These are phyloP conservation scores for Brevimyrus niger DNA, from an alignment of 2,113 vertebrate genomes.

Conservation along the genomic window DNA sequence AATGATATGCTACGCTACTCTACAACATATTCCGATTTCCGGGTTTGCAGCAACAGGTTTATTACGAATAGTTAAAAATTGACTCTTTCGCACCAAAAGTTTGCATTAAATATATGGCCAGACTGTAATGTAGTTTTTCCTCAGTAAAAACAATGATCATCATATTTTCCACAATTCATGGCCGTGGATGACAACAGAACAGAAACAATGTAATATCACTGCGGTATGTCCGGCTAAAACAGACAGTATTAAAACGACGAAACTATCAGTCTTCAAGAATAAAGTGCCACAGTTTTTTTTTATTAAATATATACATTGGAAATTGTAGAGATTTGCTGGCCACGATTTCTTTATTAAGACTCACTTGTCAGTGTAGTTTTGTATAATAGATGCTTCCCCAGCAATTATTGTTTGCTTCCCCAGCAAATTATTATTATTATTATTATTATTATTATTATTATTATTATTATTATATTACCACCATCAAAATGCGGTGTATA, in stretches of 20 bases:
- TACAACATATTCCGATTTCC: constrained; percentile 65
- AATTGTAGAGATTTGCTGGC: constrained; percentile 43
- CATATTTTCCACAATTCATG: constrained; percentile 28
- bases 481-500: not conserved
- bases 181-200: constrained; percentile 33
- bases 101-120: constrained; percentile 37
- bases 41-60: constrained; percentile 44
- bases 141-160: constrained; percentile 28
- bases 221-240: constrained; percentile 42
- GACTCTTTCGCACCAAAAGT: constrained; percentile 26
- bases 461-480: not conserved
- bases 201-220: constrained; percentile 31
- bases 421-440: constrained; percentile 22
- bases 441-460: constrained; percentile 25
- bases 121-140: constrained; percentile 37
- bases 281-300: constrained; percentile 71
- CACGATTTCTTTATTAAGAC: constrained; percentile 23
- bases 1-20: constrained; percentile 78
- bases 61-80: constrained; percentile 43
- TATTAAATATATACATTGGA: constrained; percentile 45
- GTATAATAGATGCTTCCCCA: not conserved
- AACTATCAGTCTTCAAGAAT: constrained; percentile 50
- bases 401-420: not conserved
- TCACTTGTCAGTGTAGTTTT: constrained; percentile 20
- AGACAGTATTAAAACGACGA: constrained; percentile 4